phyloP scores from a whole-genome alignment of 2,888 invertebrate species.

The Drosophila anomalata region DNA sequence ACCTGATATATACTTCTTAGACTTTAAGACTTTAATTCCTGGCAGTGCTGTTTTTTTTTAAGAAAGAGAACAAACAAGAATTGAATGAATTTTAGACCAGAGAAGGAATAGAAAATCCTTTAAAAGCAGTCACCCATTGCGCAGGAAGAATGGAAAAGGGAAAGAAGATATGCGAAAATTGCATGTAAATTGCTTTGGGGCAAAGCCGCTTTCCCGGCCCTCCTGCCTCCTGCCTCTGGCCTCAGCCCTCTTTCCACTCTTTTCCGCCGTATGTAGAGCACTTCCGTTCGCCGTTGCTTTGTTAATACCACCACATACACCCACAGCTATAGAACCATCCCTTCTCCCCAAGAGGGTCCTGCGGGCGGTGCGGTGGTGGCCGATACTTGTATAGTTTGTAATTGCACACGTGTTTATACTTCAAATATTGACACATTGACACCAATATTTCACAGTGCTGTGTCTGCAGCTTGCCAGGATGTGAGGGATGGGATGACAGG shows the following conservation, averaged over 20 bases:
- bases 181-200: slow-evolving; percentile 55
- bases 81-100: not conserved
- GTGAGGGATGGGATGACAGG: slow-evolving; percentile 24
- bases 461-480: slow-evolving; percentile 30
- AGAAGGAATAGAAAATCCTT: slow-evolving; percentile 17
- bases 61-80: not conserved
- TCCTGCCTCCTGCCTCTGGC: not conserved
- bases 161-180: slow-evolving; percentile 41
- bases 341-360: slow-evolving; percentile 4
- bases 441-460: slow-evolving; percentile 57
- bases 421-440: slow-evolving; percentile 72
- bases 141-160: slow-evolving; percentile 9
- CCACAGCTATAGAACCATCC: not conserved
- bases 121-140: not conserved
- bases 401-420: slow-evolving; percentile 73
- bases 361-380: slow-evolving; percentile 2
- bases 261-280: slow-evolving; percentile 30
- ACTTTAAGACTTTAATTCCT: too few relatives aligned
- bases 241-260: not conserved
- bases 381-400: slow-evolving; percentile 62
- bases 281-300: slow-evolving; percentile 41
- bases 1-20: too few relatives aligned
- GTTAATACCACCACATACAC: slow-evolving; percentile 35
- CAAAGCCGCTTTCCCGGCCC: slow-evolving; percentile 14
- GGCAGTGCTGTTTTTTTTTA: too few relatives aligned